Evolutionary conservation across 2,113 vertebrate genomes (phyloP).

Genomic region (Argyrosomus japonicus): DNA sequence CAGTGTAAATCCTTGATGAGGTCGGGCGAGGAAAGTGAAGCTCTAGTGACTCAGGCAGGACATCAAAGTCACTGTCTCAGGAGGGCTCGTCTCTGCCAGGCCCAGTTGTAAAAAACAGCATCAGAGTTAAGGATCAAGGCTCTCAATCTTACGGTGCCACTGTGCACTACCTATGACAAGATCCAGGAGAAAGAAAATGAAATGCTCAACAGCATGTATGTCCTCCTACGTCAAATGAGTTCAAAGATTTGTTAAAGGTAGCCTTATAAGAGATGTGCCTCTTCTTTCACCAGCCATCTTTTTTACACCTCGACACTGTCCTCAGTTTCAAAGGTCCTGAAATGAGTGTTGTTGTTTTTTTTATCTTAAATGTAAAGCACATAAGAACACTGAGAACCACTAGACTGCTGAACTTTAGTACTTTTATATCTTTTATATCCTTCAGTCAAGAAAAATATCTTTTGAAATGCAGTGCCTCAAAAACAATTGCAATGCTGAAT

Average conservation of each 20-base stretch:
- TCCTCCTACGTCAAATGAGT: not conserved
- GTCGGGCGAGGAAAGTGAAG: slow-evolving; percentile 12
- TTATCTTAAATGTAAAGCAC: not conserved
- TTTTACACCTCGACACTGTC: not conserved
- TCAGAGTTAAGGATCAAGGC: not conserved
- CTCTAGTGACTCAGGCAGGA: not conserved
- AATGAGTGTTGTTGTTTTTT: not conserved
- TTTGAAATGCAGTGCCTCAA: not conserved
- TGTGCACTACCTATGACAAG: not conserved
- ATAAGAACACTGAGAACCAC: not conserved
- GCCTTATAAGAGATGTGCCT: not conserved
- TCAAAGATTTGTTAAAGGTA: not conserved
- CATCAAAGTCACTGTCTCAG: not conserved
- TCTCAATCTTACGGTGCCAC: slow-evolving; percentile 9
- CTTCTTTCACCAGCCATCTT: not conserved
- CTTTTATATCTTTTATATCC: slow-evolving; percentile 3
- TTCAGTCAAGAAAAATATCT: not conserved
- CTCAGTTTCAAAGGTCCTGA: not conserved
- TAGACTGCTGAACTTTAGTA: not conserved
- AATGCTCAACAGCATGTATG: not conserved
- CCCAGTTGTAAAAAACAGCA: not conserved
- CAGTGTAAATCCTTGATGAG: slow-evolving; percentile 10
- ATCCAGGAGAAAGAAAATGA: not conserved
- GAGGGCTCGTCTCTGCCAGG: not conserved
- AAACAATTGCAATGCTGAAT: not conserved